A percentile compares a stretch with the other conserved stretches of the same genome.
Evolutionary conservation across 1,140 invertebrate species (phyloP).

Genomic region (Trachymyrmex septentrionalis): DNA sequence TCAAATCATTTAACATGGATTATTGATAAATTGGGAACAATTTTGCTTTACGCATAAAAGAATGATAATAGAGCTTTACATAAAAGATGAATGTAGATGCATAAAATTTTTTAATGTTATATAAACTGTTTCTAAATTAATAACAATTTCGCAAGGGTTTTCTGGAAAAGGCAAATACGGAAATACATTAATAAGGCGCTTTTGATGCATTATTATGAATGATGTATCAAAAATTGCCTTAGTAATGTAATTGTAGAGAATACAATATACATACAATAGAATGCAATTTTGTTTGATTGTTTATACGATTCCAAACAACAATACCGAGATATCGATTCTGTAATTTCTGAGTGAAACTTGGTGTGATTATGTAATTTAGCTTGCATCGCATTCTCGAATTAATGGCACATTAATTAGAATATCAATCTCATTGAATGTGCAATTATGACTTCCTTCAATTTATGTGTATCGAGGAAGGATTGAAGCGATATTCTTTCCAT

Average conservation of each 20-base stretch:
- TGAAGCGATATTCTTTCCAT: not conserved
- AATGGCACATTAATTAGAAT: not conserved
- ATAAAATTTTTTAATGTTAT: slow-evolving; percentile 2
- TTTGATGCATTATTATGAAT: not conserved
- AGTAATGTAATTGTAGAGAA: not conserved
- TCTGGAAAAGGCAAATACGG: not conserved
- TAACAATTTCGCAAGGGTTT: not conserved
- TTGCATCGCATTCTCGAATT: slow-evolving; percentile 6
- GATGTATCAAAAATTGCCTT: no score
- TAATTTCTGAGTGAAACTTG: slow-evolving; percentile 31
- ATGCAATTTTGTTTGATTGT: not conserved
- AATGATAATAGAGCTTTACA: no score
- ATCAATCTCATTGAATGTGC: not conserved
- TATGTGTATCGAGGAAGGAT: not conserved
- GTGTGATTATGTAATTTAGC: slow-evolving; percentile 25
- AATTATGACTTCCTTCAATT: slow-evolving; percentile 17
- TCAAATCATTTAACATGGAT: not conserved
- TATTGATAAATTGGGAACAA: not conserved
- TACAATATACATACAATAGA: not conserved
- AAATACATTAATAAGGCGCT: not conserved
- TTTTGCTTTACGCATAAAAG: not conserved
- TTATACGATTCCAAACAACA: not conserved
- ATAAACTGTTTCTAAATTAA: not conserved
- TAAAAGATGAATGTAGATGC: not conserved
- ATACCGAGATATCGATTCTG: slow-evolving; percentile 1